These are phyloP conservation scores for Anolis sagrei DNA, from an alignment of 2,113 vertebrate species.

Conservation along the genomic window DNA sequence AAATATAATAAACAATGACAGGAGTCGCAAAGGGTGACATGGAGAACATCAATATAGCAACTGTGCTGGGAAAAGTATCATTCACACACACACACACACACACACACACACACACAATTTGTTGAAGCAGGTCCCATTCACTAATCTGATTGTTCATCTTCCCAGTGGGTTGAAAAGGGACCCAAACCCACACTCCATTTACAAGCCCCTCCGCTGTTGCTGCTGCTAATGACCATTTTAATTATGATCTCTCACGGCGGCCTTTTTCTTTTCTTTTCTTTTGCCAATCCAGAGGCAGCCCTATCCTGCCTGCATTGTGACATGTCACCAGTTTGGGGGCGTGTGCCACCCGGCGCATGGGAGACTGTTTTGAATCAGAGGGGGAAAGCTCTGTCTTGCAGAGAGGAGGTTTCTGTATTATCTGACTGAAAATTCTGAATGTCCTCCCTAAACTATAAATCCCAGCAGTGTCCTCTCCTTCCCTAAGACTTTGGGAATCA, in stretches of 20 bases:
- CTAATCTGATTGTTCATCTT: not conserved
- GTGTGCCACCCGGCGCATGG: not conserved
- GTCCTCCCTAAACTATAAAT: too few relatives aligned
- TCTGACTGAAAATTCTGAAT: too few relatives aligned
- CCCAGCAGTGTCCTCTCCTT: too few relatives aligned
- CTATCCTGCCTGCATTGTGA: not conserved
- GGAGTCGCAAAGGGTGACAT: fast-evolving
- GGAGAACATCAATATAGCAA: too few relatives aligned
- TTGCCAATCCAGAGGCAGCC: not conserved
- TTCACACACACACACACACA: not conserved
- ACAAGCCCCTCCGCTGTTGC: not conserved
- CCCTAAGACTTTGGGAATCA: too few relatives aligned
- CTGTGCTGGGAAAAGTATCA: not conserved
- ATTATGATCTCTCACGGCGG: not conserved
- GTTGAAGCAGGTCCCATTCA: not conserved
- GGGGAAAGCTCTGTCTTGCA: not conserved
- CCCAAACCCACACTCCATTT: not conserved
- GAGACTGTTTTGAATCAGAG: not conserved
- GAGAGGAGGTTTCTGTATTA: not conserved
- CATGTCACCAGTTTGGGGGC: not conserved
- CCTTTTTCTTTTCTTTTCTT: not conserved
- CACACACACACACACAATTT: not conserved
- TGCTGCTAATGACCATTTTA: fast-evolving
- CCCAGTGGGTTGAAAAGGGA: not conserved
- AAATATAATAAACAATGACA: not conserved